Evolutionary conservation across 2,797 vertebrate species (phyloP).

Genomic region (Erithacus rubecula): DNA sequence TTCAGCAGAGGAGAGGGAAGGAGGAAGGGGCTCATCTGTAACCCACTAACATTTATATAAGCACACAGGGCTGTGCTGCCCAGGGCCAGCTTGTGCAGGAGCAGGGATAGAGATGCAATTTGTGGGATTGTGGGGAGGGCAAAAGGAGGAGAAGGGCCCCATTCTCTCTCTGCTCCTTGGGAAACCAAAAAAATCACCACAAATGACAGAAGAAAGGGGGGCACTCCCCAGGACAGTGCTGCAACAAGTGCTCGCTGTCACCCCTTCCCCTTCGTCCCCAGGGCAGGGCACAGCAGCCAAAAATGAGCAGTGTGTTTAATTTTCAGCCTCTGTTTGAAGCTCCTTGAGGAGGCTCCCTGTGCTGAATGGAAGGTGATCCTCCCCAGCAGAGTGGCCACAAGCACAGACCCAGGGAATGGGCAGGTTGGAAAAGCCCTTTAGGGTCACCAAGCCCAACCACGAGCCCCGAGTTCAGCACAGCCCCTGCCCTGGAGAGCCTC

Average conservation of each 20-base stretch:
- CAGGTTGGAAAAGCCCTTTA: accelerated
- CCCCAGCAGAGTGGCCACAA: not conserved
- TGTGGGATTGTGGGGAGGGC: not conserved
- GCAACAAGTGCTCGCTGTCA: not conserved
- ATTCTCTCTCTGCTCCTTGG: accelerated
- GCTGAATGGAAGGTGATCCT: not conserved
- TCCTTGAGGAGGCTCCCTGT: not conserved
- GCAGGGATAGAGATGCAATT: not conserved
- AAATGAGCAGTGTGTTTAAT: accelerated
- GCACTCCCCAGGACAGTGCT: accelerated
- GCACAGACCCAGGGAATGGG: not conserved
- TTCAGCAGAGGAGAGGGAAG: constrained; percentile 1
- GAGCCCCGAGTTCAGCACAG: not conserved
- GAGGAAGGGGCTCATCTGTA: not conserved
- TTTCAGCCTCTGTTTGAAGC: not conserved
- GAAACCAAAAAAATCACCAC: not conserved
- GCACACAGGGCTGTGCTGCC: accelerated
- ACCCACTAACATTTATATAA: not conserved
- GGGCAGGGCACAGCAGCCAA: not conserved
- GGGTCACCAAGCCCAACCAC: accelerated
- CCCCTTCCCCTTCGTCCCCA: accelerated
- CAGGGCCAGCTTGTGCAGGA: not conserved
- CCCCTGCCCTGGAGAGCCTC: not conserved
- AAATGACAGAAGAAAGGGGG: not conserved
- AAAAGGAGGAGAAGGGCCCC: not conserved